Percentiles rank a stretch among this genome's conserved stretches.
phyloP scores from a whole-genome alignment of 2,888 invertebrate genomes.

The Dichetophora obliterata region DNA sequence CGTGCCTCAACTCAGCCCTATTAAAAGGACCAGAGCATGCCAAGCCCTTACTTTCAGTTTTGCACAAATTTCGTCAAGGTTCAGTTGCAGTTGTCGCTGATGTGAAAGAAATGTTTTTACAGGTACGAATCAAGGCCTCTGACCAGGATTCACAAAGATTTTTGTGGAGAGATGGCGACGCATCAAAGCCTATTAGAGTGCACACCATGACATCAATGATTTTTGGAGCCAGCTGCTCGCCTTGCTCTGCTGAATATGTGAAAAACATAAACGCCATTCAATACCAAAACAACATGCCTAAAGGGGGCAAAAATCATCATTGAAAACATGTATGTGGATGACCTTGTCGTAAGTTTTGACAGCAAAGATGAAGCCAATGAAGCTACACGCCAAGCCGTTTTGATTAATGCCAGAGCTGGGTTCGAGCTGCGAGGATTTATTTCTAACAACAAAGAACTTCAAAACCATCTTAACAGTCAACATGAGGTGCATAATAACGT shows the following conservation, averaged over 20 bases:
- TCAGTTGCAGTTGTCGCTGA: constrained; percentile 38
- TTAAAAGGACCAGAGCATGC: not conserved
- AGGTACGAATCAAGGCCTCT: not conserved
- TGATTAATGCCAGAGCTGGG: constrained; percentile 30
- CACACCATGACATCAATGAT: not conserved
- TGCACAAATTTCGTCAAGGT: not conserved
- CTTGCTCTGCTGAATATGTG: constrained; percentile 54
- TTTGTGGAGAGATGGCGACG: constrained; percentile 36
- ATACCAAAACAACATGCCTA: constrained; percentile 39
- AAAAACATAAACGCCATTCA: constrained; percentile 54
- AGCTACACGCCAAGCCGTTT: constrained; percentile 16
- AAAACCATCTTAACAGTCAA: too few species aligned
- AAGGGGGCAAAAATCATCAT: constrained; percentile 44
- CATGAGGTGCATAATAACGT: too few species aligned
- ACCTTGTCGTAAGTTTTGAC: constrained; percentile 48
- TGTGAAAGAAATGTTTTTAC: constrained; percentile 27
- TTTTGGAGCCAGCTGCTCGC: constrained; percentile 43
- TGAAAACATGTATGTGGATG: constrained; percentile 46
- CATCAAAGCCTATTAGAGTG: constrained; percentile 32
- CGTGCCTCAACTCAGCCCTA: not conserved
- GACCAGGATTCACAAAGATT: constrained; percentile 34
- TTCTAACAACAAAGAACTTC: too few species aligned
- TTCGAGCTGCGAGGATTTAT: constrained; percentile 10
- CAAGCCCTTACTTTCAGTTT: not conserved
- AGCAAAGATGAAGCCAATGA: constrained; percentile 55